These are phyloP conservation scores for Caiman crocodilus DNA, from an alignment of 2,797 vertebrate species.

Conservation along the genomic window DNA sequence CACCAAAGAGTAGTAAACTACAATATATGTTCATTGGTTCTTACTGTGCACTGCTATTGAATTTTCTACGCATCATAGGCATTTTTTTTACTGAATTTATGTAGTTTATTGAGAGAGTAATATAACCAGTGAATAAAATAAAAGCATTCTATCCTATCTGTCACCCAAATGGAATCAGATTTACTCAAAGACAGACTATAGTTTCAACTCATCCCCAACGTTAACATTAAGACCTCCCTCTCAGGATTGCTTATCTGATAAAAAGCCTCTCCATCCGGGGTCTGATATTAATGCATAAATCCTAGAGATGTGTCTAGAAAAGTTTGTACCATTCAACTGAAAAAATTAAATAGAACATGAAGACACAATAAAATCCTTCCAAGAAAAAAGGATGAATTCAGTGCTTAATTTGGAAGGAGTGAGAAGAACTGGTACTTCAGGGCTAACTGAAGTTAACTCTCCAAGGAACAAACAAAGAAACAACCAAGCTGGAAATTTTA, in stretches of 20 bases:
- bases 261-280: constrained; percentile 64
- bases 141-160: constrained; percentile 69
- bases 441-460: constrained; percentile 22
- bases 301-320: constrained; percentile 57
- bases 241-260: constrained; percentile 67
- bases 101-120: constrained; percentile 67
- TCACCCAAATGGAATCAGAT: constrained; percentile 73
- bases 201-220: constrained; percentile 46
- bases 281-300: constrained; percentile 77
- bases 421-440: constrained; percentile 36
- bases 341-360: constrained; percentile 61
- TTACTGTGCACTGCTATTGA: constrained; percentile 36
- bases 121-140: constrained; percentile 70
- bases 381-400: constrained; percentile 59
- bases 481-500: constrained; percentile 12
- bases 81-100: constrained; percentile 39
- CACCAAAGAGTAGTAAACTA: constrained; percentile 35
- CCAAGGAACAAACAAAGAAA: constrained; percentile 18
- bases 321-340: constrained; percentile 60
- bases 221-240: constrained; percentile 65
- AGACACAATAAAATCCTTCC: constrained; percentile 60
- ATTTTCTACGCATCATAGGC: constrained; percentile 59
- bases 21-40: constrained; percentile 28
- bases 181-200: constrained; percentile 52
- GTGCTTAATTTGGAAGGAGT: constrained; percentile 50